Conservation (phyloP, 1,140 invertebrate genomes). For the Oryzaephilus surinamensis region DNA sequence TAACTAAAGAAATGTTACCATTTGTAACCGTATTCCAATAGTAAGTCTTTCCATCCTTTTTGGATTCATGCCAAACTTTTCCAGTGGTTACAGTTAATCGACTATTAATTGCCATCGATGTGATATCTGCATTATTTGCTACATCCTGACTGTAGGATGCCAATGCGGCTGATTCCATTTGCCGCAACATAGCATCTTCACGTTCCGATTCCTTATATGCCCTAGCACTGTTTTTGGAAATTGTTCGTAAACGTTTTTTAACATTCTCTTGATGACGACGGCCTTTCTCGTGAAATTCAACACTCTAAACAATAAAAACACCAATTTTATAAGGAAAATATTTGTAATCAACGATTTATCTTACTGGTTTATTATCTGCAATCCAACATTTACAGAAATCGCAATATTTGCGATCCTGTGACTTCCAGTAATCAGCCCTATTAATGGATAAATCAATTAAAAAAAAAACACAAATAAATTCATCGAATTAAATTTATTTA, state of each 20-base stretch:
- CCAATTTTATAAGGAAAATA: slow-evolving; percentile 5
- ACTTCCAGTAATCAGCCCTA: slow-evolving; percentile 97
- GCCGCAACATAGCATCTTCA: slow-evolving; percentile 67
- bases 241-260: slow-evolving; percentile 71
- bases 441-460: slow-evolving; percentile 26
- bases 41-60: slow-evolving; percentile 61
- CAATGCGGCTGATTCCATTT: slow-evolving; percentile 84
- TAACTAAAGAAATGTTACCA: slow-evolving; percentile 46
- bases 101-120: slow-evolving; percentile 33
- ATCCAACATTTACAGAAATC: slow-evolving; percentile 99
- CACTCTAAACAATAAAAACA: slow-evolving; percentile 52
- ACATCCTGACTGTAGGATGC: slow-evolving; percentile 72
- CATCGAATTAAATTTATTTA: not conserved
- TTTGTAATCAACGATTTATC: slow-evolving; percentile 21
- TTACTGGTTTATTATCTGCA: slow-evolving; percentile 90
- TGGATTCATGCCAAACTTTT: slow-evolving; percentile 59
- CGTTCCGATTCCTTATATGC: slow-evolving; percentile 66
- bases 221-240: slow-evolving; percentile 71
- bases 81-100: slow-evolving; percentile 28
- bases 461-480: slow-evolving; percentile 24
- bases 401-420: slow-evolving; percentile 88
- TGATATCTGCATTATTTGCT: slow-evolving; percentile 60
- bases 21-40: slow-evolving; percentile 75
- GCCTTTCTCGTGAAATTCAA: slow-evolving; percentile 92
- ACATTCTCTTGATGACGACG: slow-evolving; percentile 92